Base-by-base conservation (phyloP, 2,888 invertebrate genomes). In the Hirtodrosophila histrioides region DNA sequence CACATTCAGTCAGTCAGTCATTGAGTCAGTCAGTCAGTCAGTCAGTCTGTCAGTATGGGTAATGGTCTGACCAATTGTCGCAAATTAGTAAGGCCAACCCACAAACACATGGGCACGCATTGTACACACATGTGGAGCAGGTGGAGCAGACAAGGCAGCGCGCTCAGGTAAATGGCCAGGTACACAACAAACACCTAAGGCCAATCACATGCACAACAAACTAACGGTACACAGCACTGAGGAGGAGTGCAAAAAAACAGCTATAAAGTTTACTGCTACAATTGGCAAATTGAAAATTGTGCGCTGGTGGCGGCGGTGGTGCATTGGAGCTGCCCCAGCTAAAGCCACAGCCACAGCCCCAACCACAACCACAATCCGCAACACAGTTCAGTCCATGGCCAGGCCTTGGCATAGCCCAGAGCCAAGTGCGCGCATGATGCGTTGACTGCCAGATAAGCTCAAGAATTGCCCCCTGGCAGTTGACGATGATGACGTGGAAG, bases 201-300 rank as follows among this genome's bases (percentile, higher is more conserved):
- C 82, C 79, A 82, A 87, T 74, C 84, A 86, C 84, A 81, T 77
- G 84, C 66, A 67, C 72, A 71, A 36, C 71, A 46, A 62, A 33
- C 85, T 83, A 83, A 83, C 88, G 82, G 82, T 87, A 83, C 45
- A 37, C 44, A 46, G 23, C 12, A 46, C 29, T 17, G 17, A 29
- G 17, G 27, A 27, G 10, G 17, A 17, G 35, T 45, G 45, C 11
- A 45, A 58, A 70, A 63, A 53, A 58, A 78, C 81, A 80, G 83
- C 86, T 83, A 88, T 72, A 74, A 86, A 70, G 58, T 84, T 86
- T 88, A 86, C 85, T 86, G 85, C 85, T 85, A 84, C 88, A 86
- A 88, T 88, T 86, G 88, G 85, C 87, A 86, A 86, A 86, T 86
- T 86, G 88, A 88, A 88, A 88, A 88, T 81, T 86, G 85, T 72